Base-by-base conservation (phyloP, 2,888 invertebrate species). In the Spilosoma lubricipeda region DNA sequence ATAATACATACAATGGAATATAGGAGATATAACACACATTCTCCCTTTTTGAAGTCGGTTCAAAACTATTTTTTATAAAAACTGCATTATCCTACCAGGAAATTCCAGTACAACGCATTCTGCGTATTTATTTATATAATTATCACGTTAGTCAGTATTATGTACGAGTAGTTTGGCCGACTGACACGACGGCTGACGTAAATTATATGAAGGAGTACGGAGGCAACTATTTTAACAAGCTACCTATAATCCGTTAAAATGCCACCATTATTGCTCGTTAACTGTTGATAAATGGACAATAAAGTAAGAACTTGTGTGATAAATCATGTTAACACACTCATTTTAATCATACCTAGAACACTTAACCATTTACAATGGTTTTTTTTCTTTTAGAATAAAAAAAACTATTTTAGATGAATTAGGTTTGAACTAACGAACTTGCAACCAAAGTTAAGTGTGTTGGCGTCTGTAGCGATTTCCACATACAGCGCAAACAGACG, bases 281-380 rank as follows among this genome's bases (percentile, higher is more conserved):
- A 91, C 89, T 88, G 88, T 90, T 94, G 92, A 94, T 92, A 90
- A 91, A 93, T 93, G 91, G 91, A 87, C 90, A 91, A 93, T 94
- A 93, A 92, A 91, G 87, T 90, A 91, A 91, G 87, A 86, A 89
- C 85, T 86, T 80, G 67, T 82, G 77, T 85, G 72, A 90, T 93
- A 91, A 92, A 92, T 92, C 91, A 91, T 83, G 85, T 77, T 79
- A 84, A 83, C 83, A 82, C 85, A 80, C 84, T 66, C 52, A 45
- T 70, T 48, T 56, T 36, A 67, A 75, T 42, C 45, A 59, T 33
- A 45, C 56, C 67, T 75, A 76, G 59, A 70, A 67, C 70, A 63
- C 39, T 52, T 72, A 74, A 77, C 80, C 36, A 68, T 64, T 64
- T 42, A 67, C 9, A 27, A 39, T 52, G 18, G 65, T 7, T 52